Percentiles rank a stretch among this genome's conserved stretches.
These are phyloP conservation scores for Grus americana DNA, from an alignment of 2,113 vertebrate genomes.

Conservation along the genomic window DNA sequence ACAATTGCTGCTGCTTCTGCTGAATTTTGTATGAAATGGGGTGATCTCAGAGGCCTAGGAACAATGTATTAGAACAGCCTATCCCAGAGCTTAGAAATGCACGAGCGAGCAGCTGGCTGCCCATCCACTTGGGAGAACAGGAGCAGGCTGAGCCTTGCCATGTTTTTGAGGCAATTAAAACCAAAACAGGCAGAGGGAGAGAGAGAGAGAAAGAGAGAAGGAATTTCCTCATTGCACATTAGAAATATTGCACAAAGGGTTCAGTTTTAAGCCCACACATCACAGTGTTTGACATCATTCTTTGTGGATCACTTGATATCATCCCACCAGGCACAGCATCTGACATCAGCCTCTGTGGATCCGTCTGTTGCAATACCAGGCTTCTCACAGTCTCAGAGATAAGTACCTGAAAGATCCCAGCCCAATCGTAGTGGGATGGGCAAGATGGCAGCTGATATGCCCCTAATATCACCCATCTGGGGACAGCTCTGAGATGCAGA, in stretches of 20 bases:
- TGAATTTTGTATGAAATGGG: neutral
- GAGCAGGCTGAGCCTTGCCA: neutral
- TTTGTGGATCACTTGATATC: neutral
- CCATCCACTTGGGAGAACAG: neutral
- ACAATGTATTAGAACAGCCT: neutral
- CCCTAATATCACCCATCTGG: neutral
- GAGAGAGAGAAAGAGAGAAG: neutral
- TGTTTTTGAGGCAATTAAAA: conserved; percentile 4
- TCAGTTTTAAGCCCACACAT: neutral
- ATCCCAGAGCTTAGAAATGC: neutral
- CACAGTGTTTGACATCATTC: neutral
- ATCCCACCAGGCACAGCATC: neutral
- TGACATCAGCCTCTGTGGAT: neutral
- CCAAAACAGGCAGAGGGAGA: neutral
- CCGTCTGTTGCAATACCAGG: neutral
- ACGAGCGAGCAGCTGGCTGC: conserved; percentile 6
- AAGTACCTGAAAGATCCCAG: neutral
- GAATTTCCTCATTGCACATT: neutral
- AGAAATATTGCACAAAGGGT: neutral
- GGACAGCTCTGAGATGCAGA: neutral
- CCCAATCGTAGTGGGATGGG: neutral
- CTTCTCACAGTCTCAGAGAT: neutral
- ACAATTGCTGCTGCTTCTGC: neutral
- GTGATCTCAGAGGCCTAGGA: neutral
- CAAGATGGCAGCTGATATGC: neutral